A percentile compares a stretch with the other conserved stretches of the same genome.
Conservation (phyloP, 2,888 invertebrate species). For the Flexamia atlantica region DNA sequence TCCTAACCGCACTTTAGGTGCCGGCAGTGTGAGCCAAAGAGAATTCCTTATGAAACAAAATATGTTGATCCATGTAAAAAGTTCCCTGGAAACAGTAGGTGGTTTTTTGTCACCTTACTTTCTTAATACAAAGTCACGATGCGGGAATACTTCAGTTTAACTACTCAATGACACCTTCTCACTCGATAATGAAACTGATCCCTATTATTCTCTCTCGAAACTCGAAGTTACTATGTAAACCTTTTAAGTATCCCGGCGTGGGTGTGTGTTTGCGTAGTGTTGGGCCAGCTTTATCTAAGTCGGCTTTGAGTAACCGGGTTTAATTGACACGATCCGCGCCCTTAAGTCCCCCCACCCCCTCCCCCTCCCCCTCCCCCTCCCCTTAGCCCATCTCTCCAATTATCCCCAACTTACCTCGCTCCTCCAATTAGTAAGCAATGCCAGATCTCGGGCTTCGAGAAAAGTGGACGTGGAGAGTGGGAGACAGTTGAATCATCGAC, state of each 20-base stretch:
- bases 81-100: no score
- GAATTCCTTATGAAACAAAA: no score
- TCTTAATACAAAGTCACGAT: no score
- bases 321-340: constrained; percentile 51
- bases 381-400: not conserved
- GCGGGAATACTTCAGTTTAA: no score
- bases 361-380: not conserved
- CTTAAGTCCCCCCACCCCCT: not conserved
- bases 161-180: no score
- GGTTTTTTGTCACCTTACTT: no score
- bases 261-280: constrained; percentile 1
- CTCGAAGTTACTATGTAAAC: not conserved
- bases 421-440: constrained; percentile 31
- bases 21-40: no score
- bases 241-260: not conserved
- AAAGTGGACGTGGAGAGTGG: not conserved
- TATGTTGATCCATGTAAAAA: no score
- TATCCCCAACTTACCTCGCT: constrained; percentile 11
- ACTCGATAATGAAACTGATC: no score
- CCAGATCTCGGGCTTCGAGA: constrained; percentile 1
- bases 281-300: constrained; percentile 4
- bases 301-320: constrained; percentile 41
- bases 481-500: not conserved
- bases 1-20: no score
- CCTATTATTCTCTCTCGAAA: no score